Evolutionary conservation across 2,113 vertebrate genomes (phyloP), one percentile per base, ranked within the genome.

Genomic region (Lycaon pictus): DNA sequence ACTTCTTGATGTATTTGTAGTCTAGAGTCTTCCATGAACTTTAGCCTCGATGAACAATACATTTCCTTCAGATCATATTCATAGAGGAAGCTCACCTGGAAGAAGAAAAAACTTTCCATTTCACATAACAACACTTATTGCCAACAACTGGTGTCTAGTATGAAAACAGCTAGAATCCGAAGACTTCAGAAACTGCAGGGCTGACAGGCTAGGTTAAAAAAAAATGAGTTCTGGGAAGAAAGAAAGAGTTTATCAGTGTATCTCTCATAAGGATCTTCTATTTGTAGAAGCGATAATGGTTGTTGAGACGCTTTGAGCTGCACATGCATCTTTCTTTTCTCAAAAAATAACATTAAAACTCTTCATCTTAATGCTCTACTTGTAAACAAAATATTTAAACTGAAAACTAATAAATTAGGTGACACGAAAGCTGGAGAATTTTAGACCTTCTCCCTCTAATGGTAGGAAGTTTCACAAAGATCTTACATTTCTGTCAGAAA

Each of bases 1-100:
- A 29, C 56, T 97, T 98, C 97, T 65, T 17, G 6, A 94, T 20
- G 12, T 89, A 71, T 80, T 29, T 85, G 71, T 95, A 86, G 96
- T 97, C 89, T 53, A 37, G 71, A 92, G 93, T 76, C 20, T 79
- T 74, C 85, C 37, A 22, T 60, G 3, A 96, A 25, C 80, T 94
- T 96, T 67, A 65, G 55, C 71, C 7, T 63, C 65, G 10, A 93
- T 79, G 67, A 96, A 96, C 76, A 96, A 69, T 27, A 60, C 2
- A 89, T 11, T 95, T 17, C 3, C 12, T 96, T 97, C 95, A 77
- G 27, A 91, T 53, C 4, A 16, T 6, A 63, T 27, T 83, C 56
- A 88, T 25, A 74, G 81, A 80, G 97, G 97, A 97, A 55, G 20
- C 69, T 95, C 48, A 43, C 92, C 62, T 95, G 20, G 60, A 96